Conservation (phyloP, 1,140 invertebrate genomes). For the Drosophila sp. region DNA sequence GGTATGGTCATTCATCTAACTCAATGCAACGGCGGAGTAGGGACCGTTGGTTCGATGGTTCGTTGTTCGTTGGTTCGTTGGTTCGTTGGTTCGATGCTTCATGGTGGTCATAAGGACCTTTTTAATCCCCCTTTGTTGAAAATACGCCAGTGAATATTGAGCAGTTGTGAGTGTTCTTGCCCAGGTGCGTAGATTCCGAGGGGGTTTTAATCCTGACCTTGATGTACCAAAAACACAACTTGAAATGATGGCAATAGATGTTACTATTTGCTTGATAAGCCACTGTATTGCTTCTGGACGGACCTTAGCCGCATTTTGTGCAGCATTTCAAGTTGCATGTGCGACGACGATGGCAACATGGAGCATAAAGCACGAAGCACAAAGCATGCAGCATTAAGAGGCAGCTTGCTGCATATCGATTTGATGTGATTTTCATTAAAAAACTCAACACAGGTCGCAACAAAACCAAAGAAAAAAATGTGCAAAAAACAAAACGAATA, state of each 20-base stretch:
- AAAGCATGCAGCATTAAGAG: conserved; percentile 6
- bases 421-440: conserved; percentile 82
- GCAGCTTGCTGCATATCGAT: conserved; percentile 70
- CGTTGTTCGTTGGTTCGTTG: not conserved
- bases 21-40: conserved; percentile 17
- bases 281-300: conserved; percentile 7
- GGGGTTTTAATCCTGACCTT: not conserved
- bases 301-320: conserved; percentile 35
- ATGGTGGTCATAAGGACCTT: conserved; percentile 64
- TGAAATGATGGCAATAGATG: conserved; percentile 5
- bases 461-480: conserved; percentile 43
- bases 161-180: conserved; percentile 45
- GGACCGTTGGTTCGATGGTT: conserved; percentile 7
- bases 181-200: conserved; percentile 21
- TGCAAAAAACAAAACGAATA: conserved; percentile 3
- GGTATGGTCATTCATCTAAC: conserved; percentile 74
- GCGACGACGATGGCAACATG: conserved; percentile 6
- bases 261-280: not conserved
- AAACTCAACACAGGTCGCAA: conserved; percentile 67
- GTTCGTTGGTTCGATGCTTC: conserved; percentile 26
- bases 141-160: conserved; percentile 69
- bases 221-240: not conserved
- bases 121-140: conserved; percentile 75
- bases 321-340: conserved; percentile 56
- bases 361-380: not conserved